Base-by-base conservation (phyloP, 2,797 vertebrate genomes). In the Mus spretus region DNA sequence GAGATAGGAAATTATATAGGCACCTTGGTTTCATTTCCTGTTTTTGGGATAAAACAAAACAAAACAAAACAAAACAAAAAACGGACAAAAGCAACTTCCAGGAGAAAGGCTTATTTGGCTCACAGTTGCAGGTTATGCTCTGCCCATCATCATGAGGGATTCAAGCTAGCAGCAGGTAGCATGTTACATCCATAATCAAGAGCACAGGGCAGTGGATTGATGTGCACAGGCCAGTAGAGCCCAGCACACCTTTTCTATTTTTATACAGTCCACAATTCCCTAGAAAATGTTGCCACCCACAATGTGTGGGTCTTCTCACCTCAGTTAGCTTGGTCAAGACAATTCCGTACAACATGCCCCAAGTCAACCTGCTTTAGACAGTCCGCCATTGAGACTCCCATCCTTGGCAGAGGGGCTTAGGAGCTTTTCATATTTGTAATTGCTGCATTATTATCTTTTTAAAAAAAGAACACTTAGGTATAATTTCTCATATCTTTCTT, bases 401-500 rank as follows among this genome's bases (percentile, higher is more conserved):
- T 19, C 14, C 8, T 19, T 40, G 34, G 19, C 12, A 70, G n/a
- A 1, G 2, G 19, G 2, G 75, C 86, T 67, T 93, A 96, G 11
- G 63, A 77, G 86, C n/a, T 83, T 55, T 47, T 74, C 70, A 15
- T 67, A 44, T 75, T 63, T 94, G 75, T 34, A 28, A 87, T 8
- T 61, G 6, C 89, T 89, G 22, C 13, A 89, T n/a, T 65, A 1
- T 9, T 24, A 0, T 44, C 44, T 44, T 44, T 44, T 44, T 3
- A 44, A 44, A 44, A 44, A 44, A 44, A 44, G 44, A 44, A 94
- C 59, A 53, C 14, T 59, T 65, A 37, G 44, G 1, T 26, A 55
- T 82, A 53, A 91, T 24, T 55, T 34, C 24, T 93, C 77, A 37
- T 34, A 26, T 85, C 11, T 93, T 97, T 92, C 11, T 88, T 67